Percentiles rank a stretch among this genome's conserved stretches.
Conservation (phyloP, 2,888 invertebrate genomes). For the Parthenolecanium corni region DNA sequence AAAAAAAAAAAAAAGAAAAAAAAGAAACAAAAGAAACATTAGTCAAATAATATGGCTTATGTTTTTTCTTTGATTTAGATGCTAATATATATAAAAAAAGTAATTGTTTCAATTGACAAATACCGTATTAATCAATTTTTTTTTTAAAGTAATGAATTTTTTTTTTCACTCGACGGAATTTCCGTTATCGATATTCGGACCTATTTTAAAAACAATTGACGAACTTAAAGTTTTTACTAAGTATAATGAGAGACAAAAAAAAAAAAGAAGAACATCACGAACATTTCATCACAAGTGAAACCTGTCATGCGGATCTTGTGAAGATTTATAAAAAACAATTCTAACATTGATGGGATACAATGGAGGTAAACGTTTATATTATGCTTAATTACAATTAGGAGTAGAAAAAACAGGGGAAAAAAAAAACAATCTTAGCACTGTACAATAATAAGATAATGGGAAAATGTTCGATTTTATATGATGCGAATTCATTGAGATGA, state of each 20-base stretch:
- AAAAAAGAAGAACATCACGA: not conserved
- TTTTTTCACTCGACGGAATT: not conserved
- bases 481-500: not conserved
- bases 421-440: not conserved
- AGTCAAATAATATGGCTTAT: not conserved
- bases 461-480: not conserved
- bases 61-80: not conserved
- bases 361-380: not conserved
- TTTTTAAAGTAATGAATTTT: not conserved
- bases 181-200: not conserved
- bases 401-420: not conserved
- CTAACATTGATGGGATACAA: not conserved
- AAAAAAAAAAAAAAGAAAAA: not conserved
- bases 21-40: not conserved
- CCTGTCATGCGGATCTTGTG: not conserved
- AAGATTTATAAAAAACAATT: not conserved
- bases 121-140: not conserved
- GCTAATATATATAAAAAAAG: not conserved
- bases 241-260: not conserved
- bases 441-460: not conserved
- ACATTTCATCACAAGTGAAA: not conserved
- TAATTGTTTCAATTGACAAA: not conserved
- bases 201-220: not conserved
- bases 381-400: not conserved
- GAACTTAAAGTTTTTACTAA: not conserved